These are phyloP conservation scores for Hippopotamus amphibius DNA, from an alignment of 2,113 vertebrate genomes.

Conservation along the genomic window DNA sequence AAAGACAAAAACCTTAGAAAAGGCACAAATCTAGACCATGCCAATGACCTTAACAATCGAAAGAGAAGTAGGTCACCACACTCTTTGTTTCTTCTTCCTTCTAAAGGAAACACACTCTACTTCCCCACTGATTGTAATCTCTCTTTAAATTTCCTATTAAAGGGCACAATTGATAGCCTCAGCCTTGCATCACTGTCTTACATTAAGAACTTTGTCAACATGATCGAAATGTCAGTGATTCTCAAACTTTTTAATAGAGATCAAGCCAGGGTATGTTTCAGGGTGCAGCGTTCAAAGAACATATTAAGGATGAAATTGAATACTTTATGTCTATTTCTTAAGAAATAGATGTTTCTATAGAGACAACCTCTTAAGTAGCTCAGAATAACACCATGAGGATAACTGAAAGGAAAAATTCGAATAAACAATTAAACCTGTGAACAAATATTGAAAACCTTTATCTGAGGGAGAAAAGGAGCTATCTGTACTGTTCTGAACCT, in stretches of 20 bases:
- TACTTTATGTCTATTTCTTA: not conserved
- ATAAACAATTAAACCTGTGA: conserved; percentile 65
- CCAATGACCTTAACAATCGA: not conserved
- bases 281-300: not conserved
- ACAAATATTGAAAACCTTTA: conserved; percentile 39
- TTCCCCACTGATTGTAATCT: not conserved
- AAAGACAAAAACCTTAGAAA: not conserved
- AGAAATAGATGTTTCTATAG: conserved; percentile 64
- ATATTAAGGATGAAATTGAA: conserved; percentile 15
- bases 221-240: not conserved
- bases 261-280: not conserved
- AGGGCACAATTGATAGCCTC: accelerated
- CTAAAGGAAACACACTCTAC: not conserved
- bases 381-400: not conserved
- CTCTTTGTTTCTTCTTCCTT: not conserved
- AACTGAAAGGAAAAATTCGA: conserved; percentile 47
- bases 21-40: not conserved
- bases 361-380: conserved; percentile 8
- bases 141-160: not conserved
- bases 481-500: not conserved
- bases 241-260: conserved; percentile 22
- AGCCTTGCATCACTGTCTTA: not conserved
- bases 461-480: not conserved
- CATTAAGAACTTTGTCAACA: not conserved
- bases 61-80: not conserved